Conservation (phyloP, 2,888 invertebrate genomes). For the Taenaris catops region DNA sequence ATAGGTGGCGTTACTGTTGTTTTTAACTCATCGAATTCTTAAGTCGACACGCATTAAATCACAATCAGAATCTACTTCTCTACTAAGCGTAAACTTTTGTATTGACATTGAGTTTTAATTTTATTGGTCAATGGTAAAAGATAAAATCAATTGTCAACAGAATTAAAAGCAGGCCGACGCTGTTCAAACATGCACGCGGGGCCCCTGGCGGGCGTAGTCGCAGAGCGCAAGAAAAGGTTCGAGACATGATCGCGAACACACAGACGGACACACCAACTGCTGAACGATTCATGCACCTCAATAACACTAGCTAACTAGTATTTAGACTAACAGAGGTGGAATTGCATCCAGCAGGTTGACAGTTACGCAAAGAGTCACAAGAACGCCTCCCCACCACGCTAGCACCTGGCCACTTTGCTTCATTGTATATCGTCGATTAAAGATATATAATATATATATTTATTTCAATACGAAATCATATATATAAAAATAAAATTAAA, state of each 20-base stretch:
- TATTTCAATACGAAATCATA: too few relatives aligned
- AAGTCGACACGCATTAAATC: too few relatives aligned
- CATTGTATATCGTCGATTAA: conserved; percentile 7
- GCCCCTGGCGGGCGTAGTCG: conserved; percentile 85
- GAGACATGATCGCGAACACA: conserved; percentile 41
- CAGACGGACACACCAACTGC: conserved; percentile 1
- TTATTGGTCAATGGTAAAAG: too few relatives aligned
- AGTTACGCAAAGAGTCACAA: conserved; percentile 17
- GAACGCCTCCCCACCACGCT: conserved; percentile 58
- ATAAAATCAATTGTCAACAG: too few relatives aligned
- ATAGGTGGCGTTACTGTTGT: too few relatives aligned
- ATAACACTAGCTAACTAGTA: neutral
- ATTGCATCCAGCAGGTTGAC: conserved; percentile 2
- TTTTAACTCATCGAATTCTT: too few relatives aligned
- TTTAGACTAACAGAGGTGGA: neutral
- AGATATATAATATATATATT: too few relatives aligned
- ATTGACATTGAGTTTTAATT: too few relatives aligned
- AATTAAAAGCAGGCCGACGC: conserved; percentile 52
- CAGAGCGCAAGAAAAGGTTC: conserved; percentile 85
- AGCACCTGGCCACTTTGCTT: conserved; percentile 66
- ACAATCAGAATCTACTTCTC: too few relatives aligned
- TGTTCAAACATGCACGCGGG: conserved; percentile 60
- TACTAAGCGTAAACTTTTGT: too few relatives aligned
- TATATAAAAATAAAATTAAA: too few relatives aligned
- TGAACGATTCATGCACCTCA: neutral